Conservation (phyloP, 2,797 vertebrate species). For the Cossypha caffra region DNA sequence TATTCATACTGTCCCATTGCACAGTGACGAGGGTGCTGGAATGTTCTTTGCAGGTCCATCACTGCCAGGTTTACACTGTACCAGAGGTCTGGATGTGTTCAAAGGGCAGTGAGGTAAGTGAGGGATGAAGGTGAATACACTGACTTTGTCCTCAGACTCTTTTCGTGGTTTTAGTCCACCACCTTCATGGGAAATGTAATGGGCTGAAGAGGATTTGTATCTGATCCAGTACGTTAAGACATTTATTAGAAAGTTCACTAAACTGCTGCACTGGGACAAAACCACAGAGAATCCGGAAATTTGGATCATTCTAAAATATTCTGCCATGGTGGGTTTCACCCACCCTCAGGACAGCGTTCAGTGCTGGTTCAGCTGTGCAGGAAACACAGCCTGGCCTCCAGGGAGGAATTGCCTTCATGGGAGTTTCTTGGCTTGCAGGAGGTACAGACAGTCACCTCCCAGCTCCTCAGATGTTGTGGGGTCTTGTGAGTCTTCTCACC, state of each 20-base stretch:
- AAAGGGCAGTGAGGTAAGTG: neutral
- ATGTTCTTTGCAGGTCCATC: neutral
- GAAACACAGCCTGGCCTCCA: neutral
- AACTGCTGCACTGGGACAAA: neutral
- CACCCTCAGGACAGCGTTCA: fast-evolving
- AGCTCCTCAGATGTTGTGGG: too few relatives aligned
- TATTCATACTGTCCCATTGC: neutral
- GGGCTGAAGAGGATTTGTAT: neutral
- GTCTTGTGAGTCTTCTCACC: neutral
- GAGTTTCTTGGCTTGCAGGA: fast-evolving
- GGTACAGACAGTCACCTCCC: neutral
- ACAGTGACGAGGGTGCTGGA: neutral
- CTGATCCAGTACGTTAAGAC: neutral
- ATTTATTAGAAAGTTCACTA: neutral
- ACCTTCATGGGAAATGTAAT: fast-evolving
- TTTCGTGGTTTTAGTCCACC: neutral
- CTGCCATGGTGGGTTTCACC: neutral
- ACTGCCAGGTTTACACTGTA: neutral
- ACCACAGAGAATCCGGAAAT: neutral
- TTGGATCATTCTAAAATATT: neutral
- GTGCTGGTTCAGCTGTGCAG: neutral
- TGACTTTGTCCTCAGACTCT: neutral
- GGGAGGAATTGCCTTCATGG: neutral
- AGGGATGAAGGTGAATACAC: neutral
- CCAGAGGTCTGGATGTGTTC: neutral